These are phyloP conservation scores for Neoscelio sp. DNA, from an alignment of 2,888 invertebrate genomes.

Conservation along the genomic window DNA sequence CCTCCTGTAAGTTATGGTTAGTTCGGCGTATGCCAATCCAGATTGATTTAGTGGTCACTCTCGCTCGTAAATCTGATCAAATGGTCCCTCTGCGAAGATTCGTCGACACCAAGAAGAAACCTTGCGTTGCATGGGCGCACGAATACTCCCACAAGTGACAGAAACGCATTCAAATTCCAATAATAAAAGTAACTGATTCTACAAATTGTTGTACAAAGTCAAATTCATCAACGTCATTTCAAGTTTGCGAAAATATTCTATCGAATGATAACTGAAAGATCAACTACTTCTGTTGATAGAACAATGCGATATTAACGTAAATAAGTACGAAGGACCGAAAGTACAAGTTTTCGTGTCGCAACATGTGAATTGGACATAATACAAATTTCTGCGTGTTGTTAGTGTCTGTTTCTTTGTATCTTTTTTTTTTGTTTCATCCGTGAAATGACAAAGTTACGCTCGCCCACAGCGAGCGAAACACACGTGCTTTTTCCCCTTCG, in stretches of 20 bases:
- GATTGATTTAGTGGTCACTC: slow-evolving; percentile 80
- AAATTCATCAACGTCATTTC: too few relatives aligned
- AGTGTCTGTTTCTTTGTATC: slow-evolving; percentile 22
- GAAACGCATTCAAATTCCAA: slow-evolving; percentile 12
- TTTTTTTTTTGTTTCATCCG: slow-evolving; percentile 41
- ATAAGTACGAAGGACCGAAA: slow-evolving; percentile 12
- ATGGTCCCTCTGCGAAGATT: slow-evolving; percentile 70
- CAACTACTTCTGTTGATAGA: too few relatives aligned
- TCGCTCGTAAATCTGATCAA: slow-evolving; percentile 77
- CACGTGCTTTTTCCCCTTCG: slow-evolving; percentile 58
- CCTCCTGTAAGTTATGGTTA: slow-evolving; percentile 76
- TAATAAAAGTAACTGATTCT: slow-evolving; percentile 4
- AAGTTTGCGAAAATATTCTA: not conserved
- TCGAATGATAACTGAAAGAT: too few relatives aligned
- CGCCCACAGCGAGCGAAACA: slow-evolving; percentile 62
- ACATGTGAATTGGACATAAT: slow-evolving; percentile 44
- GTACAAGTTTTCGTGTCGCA: slow-evolving; percentile 30
- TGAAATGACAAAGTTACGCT: slow-evolving; percentile 67
- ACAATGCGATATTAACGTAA: not conserved
- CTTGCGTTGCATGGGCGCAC: slow-evolving; percentile 66
- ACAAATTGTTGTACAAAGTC: too few relatives aligned
- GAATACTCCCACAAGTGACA: slow-evolving; percentile 48
- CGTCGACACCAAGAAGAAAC: slow-evolving; percentile 55
- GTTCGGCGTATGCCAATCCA: slow-evolving; percentile 80
- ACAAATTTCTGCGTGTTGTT: slow-evolving; percentile 51